phyloP scores from a whole-genome alignment of 2,888 invertebrate genomes.

The Sericinus montela region DNA sequence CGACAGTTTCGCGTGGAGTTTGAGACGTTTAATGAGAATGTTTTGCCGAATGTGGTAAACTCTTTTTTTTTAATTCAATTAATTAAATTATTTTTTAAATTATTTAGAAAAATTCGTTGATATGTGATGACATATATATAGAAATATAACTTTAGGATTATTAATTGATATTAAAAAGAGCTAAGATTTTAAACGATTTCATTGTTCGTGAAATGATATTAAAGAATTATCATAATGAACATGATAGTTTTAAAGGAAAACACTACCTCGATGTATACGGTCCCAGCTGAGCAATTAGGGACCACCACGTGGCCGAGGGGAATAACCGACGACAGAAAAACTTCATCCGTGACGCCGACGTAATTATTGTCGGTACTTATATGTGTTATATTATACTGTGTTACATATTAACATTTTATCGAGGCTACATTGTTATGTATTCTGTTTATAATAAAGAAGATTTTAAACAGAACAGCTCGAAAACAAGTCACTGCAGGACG shows the following conservation, averaged over 20 bases:
- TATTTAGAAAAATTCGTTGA: too few species aligned
- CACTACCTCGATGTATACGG: constrained; percentile 41
- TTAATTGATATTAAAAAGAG: too few species aligned
- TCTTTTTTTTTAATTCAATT: too few species aligned
- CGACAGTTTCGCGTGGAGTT: constrained; percentile 29
- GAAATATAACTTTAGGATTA: too few species aligned
- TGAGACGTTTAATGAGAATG: constrained; percentile 19
- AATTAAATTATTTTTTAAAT: too few species aligned
- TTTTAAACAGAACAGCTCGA: too few species aligned
- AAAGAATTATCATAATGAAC: too few species aligned
- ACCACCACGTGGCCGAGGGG: constrained; percentile 69
- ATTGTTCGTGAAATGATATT: too few species aligned
- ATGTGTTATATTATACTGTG: constrained; percentile 6
- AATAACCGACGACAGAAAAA: constrained; percentile 53
- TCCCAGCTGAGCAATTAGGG: constrained; percentile 77
- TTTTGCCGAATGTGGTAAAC: not conserved
- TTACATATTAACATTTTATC: not conserved
- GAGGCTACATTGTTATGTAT: not conserved
- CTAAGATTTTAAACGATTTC: too few species aligned
- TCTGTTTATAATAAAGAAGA: too few species aligned
- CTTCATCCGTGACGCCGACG: constrained; percentile 30
- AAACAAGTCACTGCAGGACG: too few species aligned
- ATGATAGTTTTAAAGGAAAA: constrained; percentile 60
- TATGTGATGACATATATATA: too few species aligned
- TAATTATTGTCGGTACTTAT: constrained; percentile 27